Conservation (phyloP, 2,888 invertebrate species). For the Desoria tigrina region DNA sequence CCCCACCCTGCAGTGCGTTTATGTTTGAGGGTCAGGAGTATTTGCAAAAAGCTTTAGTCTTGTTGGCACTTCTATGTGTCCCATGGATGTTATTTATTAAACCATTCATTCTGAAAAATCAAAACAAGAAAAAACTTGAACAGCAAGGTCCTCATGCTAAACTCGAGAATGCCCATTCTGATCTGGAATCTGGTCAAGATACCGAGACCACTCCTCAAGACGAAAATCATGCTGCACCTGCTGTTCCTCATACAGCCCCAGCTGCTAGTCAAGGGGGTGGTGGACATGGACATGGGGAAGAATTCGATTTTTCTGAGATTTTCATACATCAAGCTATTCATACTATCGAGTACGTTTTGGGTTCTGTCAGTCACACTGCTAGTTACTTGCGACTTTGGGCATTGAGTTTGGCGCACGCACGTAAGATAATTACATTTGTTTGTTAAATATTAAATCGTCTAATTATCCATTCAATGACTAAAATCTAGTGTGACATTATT, state of each 20-base stretch:
- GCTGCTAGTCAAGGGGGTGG: constrained; percentile 29
- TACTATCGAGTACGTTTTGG: constrained; percentile 97
- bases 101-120: constrained; percentile 77
- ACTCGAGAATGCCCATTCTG: constrained; percentile 20
- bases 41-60: constrained; percentile 76
- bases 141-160: constrained; percentile 6
- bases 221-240: constrained; percentile 16
- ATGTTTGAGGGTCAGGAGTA: constrained; percentile 63
- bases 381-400: constrained; percentile 99
- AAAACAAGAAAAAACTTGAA: constrained; percentile 24
- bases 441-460: neutral
- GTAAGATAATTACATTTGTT: constrained; percentile 39
- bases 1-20: constrained; percentile 23
- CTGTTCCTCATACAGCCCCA: constrained; percentile 13
- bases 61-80: constrained; percentile 72
- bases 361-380: constrained; percentile 92
- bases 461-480: neutral
- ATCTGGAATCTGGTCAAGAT: constrained; percentile 25
- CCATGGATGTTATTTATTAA: constrained; percentile 94
- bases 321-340: constrained; percentile 80
- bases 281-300: constrained; percentile 62
- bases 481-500: too few relatives aligned
- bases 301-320: constrained; percentile 64
- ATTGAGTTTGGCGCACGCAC: constrained; percentile 94
- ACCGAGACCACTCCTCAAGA: constrained; percentile 24